Conservation (phyloP, 2,797 vertebrate genomes). For the Danio albolineatus region DNA sequence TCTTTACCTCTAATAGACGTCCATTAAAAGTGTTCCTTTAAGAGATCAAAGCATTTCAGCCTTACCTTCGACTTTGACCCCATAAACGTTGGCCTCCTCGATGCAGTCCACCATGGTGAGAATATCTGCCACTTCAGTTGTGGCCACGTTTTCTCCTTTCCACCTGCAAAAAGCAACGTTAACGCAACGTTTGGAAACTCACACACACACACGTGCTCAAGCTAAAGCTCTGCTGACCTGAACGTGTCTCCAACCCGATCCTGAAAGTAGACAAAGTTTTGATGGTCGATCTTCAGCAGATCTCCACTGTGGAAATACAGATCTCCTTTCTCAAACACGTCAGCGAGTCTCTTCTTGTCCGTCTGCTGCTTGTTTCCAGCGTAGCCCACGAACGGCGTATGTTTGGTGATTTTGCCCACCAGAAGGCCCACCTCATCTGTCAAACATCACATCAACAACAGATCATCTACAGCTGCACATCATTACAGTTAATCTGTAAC, state of each 20-base stretch:
- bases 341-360: slow-evolving; percentile 85
- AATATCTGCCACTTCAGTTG: slow-evolving; percentile 87
- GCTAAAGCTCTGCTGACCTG: slow-evolving; percentile 70
- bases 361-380: slow-evolving; percentile 84
- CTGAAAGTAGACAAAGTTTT: slow-evolving; percentile 91
- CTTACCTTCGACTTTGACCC: slow-evolving; percentile 85
- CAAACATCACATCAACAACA: not conserved
- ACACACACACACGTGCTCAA: not conserved
- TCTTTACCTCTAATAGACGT: no score
- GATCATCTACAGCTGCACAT: not conserved
- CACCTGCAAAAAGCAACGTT: slow-evolving; percentile 75
- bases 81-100: slow-evolving; percentile 89
- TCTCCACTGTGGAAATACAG: slow-evolving; percentile 91
- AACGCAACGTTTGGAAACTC: not conserved
- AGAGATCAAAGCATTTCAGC: no score
- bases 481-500: not conserved
- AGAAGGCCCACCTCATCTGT: slow-evolving; percentile 88
- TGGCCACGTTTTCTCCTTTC: slow-evolving; percentile 96
- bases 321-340: slow-evolving; percentile 89
- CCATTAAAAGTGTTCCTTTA: no score
- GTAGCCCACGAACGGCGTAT: slow-evolving; percentile 86
- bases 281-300: slow-evolving; percentile 81
- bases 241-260: slow-evolving; percentile 93
- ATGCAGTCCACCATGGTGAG: slow-evolving; percentile 79
- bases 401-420: slow-evolving; percentile 80